Conservation (phyloP, 2,888 invertebrate species). For the Coronaproctus castanopsis region DNA sequence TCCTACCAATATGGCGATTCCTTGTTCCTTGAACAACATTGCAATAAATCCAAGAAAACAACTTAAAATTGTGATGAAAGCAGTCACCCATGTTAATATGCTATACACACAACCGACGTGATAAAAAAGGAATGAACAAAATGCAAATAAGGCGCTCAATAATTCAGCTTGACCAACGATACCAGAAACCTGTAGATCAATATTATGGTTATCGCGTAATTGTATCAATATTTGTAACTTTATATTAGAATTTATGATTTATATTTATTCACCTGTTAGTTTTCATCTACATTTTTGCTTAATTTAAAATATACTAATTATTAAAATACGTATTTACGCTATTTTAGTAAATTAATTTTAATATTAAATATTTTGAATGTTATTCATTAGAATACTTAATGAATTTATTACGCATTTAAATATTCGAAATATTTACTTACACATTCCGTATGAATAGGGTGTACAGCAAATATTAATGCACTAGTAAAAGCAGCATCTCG, state of each 20-base stretch:
- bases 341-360: no score
- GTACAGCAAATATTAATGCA: constrained; percentile 61
- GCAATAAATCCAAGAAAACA: constrained; percentile 33
- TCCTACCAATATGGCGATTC: constrained; percentile 67
- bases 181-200: constrained; percentile 57
- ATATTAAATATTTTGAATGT: no score
- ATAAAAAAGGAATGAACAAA: constrained; percentile 46
- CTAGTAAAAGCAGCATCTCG: constrained; percentile 32
- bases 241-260: no score
- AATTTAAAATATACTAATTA: no score
- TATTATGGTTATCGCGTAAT: no score
- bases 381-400: no score
- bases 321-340: no score
- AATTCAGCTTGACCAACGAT: constrained; percentile 85
- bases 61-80: constrained; percentile 19
- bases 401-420: no score
- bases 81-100: constrained; percentile 20
- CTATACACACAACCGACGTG: constrained; percentile 26
- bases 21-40: constrained; percentile 84
- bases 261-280: no score
- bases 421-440: no score
- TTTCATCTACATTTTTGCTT: no score
- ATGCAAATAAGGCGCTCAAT: constrained; percentile 56
- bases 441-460: constrained; percentile 85
- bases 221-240: no score